Percentiles rank a stretch among this genome's conserved stretches.
Conservation (phyloP, 2,797 vertebrate genomes). For the Anisognathus igniventris region DNA sequence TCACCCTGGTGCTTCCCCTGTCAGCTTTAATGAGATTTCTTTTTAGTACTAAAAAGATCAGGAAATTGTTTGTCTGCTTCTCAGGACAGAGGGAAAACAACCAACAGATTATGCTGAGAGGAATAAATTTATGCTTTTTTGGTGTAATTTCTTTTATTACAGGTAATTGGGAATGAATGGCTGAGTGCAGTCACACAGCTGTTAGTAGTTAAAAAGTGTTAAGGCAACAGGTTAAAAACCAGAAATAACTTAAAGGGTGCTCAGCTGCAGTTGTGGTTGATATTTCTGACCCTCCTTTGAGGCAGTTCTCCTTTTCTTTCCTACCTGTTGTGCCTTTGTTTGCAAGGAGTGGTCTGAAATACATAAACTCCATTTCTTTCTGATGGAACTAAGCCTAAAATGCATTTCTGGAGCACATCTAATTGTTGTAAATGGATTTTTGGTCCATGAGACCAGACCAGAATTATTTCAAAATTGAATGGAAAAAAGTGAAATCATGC, state of each 20-base stretch:
- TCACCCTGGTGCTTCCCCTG: not conserved
- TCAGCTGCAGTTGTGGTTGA: not conserved
- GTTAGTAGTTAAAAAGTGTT: not conserved
- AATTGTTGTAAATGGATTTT: not conserved
- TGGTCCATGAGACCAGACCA: not conserved
- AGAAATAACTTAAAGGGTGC: not conserved
- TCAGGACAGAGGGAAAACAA: not conserved
- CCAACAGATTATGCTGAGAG: not conserved
- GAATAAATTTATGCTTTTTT: not conserved
- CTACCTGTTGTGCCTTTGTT: not conserved
- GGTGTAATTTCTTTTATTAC: not conserved
- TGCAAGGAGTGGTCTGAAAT: not conserved
- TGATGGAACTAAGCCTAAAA: not conserved
- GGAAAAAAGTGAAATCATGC: rapidly evolving
- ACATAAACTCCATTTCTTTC: not conserved
- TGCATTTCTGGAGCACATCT: not conserved
- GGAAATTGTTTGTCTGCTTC: not conserved
- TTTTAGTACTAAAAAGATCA: not conserved
- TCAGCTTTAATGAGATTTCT: not conserved
- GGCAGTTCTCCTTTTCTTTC: not conserved
- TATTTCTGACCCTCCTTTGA: not conserved
- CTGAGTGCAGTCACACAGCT: not conserved
- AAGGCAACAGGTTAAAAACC: not conserved
- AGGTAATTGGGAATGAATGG: not conserved
- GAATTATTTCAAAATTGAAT: not conserved